These are phyloP conservation scores for Tor tambroides DNA, from an alignment of 2,113 vertebrate genomes.

Conservation along the genomic window DNA sequence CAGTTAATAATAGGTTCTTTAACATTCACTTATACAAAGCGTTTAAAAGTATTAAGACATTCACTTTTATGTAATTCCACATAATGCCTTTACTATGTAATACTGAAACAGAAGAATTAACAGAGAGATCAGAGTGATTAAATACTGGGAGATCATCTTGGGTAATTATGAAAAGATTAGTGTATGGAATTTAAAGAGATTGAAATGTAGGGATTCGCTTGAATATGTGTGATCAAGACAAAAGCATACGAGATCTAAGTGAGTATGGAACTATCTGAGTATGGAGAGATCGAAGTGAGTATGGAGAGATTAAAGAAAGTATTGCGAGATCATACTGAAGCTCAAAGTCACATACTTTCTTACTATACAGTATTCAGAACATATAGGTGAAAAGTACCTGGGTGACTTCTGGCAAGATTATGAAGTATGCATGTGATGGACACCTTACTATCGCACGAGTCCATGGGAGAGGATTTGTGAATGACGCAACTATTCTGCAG, in stretches of 20 bases:
- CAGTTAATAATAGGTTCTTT: not conserved
- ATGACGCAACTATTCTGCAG: too few relatives aligned
- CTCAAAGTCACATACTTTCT: too few relatives aligned
- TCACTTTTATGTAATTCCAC: not conserved
- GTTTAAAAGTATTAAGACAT: not conserved
- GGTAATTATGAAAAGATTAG: constrained; percentile 34
- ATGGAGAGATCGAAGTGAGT: not conserved
- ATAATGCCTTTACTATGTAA: not conserved
- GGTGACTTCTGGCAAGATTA: too few relatives aligned
- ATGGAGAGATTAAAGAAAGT: not conserved
- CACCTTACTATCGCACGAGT: too few relatives aligned
- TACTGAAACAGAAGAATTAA: constrained; percentile 16
- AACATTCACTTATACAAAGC: not conserved
- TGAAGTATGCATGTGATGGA: too few relatives aligned
- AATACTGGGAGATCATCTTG: constrained; percentile 13
- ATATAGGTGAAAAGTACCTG: too few relatives aligned
- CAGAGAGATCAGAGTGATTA: constrained; percentile 22
- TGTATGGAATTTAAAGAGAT: not conserved
- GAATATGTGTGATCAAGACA: not conserved
- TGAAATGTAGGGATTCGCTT: not conserved
- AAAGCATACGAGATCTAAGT: not conserved
- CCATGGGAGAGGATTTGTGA: too few relatives aligned
- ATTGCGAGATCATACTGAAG: too few relatives aligned
- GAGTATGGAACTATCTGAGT: too few relatives aligned
- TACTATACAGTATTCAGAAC: too few relatives aligned